phyloP scores from a whole-genome alignment of 2,113 vertebrate genomes.

The Salvator merianae region DNA sequence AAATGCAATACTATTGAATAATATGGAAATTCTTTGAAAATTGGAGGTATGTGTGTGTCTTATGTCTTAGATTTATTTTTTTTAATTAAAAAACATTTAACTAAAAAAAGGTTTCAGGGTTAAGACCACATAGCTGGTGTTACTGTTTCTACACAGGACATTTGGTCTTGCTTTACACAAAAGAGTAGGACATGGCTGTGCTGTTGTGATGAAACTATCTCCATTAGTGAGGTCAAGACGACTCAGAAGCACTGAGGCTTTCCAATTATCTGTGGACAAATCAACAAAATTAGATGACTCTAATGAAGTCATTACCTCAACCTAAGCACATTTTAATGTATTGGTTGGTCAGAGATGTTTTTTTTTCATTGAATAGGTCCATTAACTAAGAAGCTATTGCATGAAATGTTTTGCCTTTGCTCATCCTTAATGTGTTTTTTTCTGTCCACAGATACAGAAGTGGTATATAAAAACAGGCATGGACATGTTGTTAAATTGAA shows the following conservation, averaged over 20 bases:
- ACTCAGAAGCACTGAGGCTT: not conserved
- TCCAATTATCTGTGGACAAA: conserved; percentile 19
- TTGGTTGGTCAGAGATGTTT: not conserved
- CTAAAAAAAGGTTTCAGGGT: not conserved
- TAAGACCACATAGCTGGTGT: not conserved
- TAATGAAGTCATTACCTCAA: conserved; percentile 4
- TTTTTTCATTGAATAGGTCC: conserved; percentile 22
- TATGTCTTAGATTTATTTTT: not conserved
- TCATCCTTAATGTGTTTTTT: conserved; percentile 66
- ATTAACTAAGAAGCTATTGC: conserved; percentile 41
- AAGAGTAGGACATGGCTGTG: not conserved
- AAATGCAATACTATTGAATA: not conserved
- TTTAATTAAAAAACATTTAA: not conserved
- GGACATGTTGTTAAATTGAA: conserved; percentile 95
- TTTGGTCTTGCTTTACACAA: not conserved
- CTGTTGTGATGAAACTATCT: not conserved
- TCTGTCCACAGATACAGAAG: conserved; percentile 85
- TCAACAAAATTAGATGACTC: conserved; percentile 1
- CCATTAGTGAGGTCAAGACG: not conserved
- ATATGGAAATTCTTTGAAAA: not conserved
- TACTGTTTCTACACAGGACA: not conserved
- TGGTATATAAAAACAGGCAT: conserved; percentile 91
- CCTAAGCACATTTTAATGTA: not conserved
- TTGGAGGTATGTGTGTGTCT: no score
- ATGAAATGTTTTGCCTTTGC: conserved; percentile 50